Conservation (phyloP, 2,113 vertebrate genomes). For the Polyodon spathula region DNA sequence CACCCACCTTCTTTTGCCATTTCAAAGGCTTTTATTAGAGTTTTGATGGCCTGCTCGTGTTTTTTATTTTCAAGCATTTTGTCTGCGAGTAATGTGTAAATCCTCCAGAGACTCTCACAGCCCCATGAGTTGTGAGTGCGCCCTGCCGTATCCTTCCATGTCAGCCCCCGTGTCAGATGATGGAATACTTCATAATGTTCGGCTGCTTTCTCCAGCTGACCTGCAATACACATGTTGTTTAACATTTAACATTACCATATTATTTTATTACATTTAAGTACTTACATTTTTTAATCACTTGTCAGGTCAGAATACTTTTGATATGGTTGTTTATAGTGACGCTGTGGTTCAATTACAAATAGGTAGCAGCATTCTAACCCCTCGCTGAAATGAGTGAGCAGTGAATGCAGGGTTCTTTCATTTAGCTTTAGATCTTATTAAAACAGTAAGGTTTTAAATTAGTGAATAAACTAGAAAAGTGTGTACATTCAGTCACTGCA, state of each 20-base stretch:
- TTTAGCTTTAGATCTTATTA: no score
- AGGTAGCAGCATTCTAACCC: no score
- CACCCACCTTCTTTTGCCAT: constrained; percentile 67
- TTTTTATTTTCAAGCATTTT: constrained; percentile 60
- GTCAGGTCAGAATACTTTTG: not conserved
- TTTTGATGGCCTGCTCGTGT: constrained; percentile 54
- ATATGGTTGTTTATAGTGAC: not conserved
- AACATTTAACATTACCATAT: constrained; percentile 11
- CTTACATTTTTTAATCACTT: not conserved
- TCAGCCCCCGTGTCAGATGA: constrained; percentile 46
- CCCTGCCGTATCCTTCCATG: constrained; percentile 54
- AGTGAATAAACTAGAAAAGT: no score
- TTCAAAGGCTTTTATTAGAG: constrained; percentile 58
- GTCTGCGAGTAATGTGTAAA: constrained; percentile 61
- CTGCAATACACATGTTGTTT: constrained; percentile 44
- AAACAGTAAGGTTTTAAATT: no score
- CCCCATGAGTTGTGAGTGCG: constrained; percentile 47
- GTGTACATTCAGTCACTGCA: no score
- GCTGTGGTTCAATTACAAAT: no score
- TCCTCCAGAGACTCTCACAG: constrained; percentile 59
- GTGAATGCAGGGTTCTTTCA: no score
- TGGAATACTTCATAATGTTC: constrained; percentile 67
- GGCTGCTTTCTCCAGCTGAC: constrained; percentile 52
- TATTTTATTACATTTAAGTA: constrained; percentile 5
- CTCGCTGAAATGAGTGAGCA: no score